A percentile compares a stretch with the other conserved stretches of the same genome.
Conservation (phyloP, 2,113 vertebrate genomes). For the Calyptomena viridis region DNA sequence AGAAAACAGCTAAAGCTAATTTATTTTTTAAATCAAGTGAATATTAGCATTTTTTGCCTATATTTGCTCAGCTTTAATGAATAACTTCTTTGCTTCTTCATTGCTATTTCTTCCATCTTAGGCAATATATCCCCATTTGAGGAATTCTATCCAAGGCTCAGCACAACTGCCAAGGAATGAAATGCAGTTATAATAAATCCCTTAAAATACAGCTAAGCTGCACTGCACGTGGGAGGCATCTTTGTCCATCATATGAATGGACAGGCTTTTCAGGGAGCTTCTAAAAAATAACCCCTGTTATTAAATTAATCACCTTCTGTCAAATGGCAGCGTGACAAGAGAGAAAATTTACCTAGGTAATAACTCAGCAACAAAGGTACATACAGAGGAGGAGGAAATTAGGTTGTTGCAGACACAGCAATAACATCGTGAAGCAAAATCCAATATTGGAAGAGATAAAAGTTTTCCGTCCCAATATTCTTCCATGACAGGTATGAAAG, state of each 20-base stretch:
- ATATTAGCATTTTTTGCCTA: neutral
- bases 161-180: neutral
- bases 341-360: neutral
- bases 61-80: constrained; percentile 19
- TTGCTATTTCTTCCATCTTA: neutral
- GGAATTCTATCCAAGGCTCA: neutral
- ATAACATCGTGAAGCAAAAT: neutral
- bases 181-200: neutral
- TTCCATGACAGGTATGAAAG: constrained; percentile 10
- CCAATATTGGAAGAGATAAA: constrained; percentile 58
- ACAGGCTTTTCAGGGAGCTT: neutral
- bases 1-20: constrained; percentile 16
- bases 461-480: constrained; percentile 10
- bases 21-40: constrained; percentile 46
- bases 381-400: constrained; percentile 14
- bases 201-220: neutral
- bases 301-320: neutral
- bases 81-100: neutral
- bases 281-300: neutral
- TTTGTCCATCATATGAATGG: neutral
- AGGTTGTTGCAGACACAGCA: neutral
- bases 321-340: neutral
- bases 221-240: neutral
- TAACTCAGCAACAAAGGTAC: constrained; percentile 2
- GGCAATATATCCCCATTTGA: neutral